Percentiles rank a stretch among this genome's conserved stretches.
phyloP scores from a whole-genome alignment of 2,797 vertebrate species.

The Acrocephalus scirpaceus region DNA sequence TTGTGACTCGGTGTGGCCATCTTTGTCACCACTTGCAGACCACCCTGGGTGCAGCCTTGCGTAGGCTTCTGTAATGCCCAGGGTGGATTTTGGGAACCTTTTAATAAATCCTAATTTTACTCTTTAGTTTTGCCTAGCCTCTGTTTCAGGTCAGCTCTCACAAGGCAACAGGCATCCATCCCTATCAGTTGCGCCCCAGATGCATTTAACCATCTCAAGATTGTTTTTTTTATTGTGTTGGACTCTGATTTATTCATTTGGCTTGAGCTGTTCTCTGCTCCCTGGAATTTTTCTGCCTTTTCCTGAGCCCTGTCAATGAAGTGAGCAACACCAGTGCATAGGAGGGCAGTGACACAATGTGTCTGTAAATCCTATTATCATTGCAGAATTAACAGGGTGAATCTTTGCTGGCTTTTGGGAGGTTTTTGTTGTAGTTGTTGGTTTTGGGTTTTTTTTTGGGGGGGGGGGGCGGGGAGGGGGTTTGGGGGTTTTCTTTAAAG shows the following conservation, averaged over 20 bases:
- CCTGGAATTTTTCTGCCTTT: not conserved
- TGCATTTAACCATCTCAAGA: not conserved
- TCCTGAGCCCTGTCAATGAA: not conserved
- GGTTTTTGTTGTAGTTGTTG: too few species aligned
- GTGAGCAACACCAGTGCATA: not conserved
- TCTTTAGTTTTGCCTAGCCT: too few species aligned
- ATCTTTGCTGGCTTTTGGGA: not conserved
- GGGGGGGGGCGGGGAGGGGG: too few species aligned
- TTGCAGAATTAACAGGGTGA: not conserved
- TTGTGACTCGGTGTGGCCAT: too few species aligned
- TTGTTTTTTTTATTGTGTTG: not conserved
- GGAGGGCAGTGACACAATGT: not conserved
- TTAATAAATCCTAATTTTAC: too few species aligned
- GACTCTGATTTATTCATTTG: not conserved
- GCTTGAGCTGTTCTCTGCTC: not conserved
- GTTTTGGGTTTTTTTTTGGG: too few species aligned
- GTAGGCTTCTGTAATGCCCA: too few species aligned
- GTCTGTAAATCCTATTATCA: not conserved
- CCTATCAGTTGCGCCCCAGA: not conserved
- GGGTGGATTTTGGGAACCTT: too few species aligned
- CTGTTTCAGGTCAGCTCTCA: too few species aligned
- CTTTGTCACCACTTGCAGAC: too few species aligned
- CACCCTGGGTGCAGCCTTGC: too few species aligned
- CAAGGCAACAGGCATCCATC: too few species aligned
- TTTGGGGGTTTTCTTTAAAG: not conserved